Base-by-base conservation (phyloP, 2,113 vertebrate genomes). In the Oreocharis arfaki region DNA sequence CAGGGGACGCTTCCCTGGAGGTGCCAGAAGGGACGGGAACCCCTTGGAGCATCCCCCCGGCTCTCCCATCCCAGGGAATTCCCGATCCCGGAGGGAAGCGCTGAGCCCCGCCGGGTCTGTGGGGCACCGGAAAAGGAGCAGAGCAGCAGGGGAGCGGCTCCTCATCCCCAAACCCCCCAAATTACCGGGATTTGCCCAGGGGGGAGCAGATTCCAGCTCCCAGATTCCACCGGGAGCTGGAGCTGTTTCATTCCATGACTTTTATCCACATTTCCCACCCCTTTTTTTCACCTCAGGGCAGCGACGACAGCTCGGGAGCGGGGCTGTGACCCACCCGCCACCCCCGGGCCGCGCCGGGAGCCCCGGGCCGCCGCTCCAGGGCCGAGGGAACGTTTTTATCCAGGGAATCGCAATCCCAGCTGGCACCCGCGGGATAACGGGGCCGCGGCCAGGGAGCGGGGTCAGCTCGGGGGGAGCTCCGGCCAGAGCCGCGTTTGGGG, bases 251-350 rank as follows among this genome's bases (percentile, higher is more conserved):
- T 49, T 30, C 50, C 60, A 9, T 24, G 28, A 8, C 7, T 74
- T 74, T 64, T 9, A 56, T 33, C 59, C 41, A 0, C 2, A 1
- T 41, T 74, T 56, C n/a, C n/a, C 41, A n/a, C 6, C 49, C 15
- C 17, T 3, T 69, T 4, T 4, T 4, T 1, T 1, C 44, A 1
- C 8, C 39, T 35, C 33, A 2, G 75, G 17, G 27, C 13, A 7
- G 39, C 0, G 4, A 26, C 21, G 7, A 9, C 10, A 37, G 8
- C 26, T 11, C 47, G 0, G 68, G 28, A 46, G 4, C 0, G 3
- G 41, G n/a, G 49, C 15, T 20, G 50, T n/a, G 42, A 56, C 12
- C 82, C 30, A 1, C 28, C 28, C 33, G 11, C 8, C 33, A 9
- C 27, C 56, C 44, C 24, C 3, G 5, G 32, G 15, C 64, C 4